Evolutionary conservation across 2,113 vertebrate species (phyloP).

Genomic region (Diglossa brunneiventris): DNA sequence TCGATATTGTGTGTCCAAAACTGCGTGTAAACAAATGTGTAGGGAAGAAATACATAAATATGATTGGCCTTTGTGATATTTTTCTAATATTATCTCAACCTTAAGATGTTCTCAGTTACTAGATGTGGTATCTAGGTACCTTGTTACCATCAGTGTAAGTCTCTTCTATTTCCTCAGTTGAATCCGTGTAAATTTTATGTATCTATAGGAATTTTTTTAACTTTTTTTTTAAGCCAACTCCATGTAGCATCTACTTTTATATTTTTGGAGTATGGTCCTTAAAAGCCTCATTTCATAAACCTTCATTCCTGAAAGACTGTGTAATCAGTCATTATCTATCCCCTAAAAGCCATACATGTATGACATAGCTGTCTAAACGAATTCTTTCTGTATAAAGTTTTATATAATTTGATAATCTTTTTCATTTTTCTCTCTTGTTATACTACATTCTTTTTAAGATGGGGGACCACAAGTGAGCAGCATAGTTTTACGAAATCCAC

Average conservation of each 20-base stretch:
- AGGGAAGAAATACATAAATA: not conserved
- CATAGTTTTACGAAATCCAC: not conserved
- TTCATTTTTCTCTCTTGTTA: not conserved
- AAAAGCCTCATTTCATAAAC: not conserved
- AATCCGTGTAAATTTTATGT: not conserved
- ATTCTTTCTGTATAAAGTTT: not conserved
- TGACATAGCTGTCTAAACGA: not conserved
- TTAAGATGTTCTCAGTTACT: not conserved
- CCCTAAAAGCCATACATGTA: not conserved
- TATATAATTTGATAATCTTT: not conserved
- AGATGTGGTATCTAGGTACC: fast-evolving
- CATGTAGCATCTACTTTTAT: not conserved
- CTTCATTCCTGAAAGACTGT: not conserved
- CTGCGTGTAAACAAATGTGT: not conserved
- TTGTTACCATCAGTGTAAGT: not conserved
- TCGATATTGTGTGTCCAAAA: not conserved
- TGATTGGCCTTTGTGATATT: fast-evolving
- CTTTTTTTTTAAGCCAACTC: not conserved
- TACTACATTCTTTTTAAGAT: not conserved
- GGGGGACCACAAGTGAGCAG: not conserved
- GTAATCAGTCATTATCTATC: not conserved
- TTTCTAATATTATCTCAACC: not conserved
- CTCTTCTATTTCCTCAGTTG: not conserved
- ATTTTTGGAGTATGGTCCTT: not conserved
- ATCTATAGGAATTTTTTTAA: not conserved